phyloP scores from a whole-genome alignment of 2,113 vertebrate species.

The Dendrocopos noguchii region DNA sequence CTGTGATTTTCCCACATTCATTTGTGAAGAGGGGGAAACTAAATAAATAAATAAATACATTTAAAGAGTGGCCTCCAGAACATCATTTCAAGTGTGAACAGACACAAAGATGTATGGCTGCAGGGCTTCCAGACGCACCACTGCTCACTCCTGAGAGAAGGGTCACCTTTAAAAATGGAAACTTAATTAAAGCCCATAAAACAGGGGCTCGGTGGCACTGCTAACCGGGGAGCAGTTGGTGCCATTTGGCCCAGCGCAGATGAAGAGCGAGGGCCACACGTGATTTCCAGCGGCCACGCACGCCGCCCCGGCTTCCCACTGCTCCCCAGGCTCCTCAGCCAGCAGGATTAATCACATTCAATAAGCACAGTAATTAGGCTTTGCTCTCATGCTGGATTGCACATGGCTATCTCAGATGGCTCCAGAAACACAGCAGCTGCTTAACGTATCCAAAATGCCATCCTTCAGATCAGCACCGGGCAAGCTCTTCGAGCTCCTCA shows the following conservation, averaged over 20 bases:
- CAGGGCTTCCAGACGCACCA: neutral
- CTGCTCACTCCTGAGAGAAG: neutral
- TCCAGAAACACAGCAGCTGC: constrained; percentile 31
- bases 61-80: neutral
- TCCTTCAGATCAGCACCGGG: neutral
- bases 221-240: neutral
- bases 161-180: constrained; percentile 17
- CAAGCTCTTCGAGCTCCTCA: neutral
- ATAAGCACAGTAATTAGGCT: neutral
- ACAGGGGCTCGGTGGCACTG: neutral
- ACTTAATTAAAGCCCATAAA: constrained; percentile 51
- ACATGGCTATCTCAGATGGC: neutral
- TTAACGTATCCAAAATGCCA: neutral
- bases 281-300: constrained; percentile 1
- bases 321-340: constrained; percentile 21
- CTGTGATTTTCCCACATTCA: neutral
- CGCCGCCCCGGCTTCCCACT: neutral
- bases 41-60: neutral
- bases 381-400: neutral
- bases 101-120: neutral
- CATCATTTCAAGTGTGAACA: neutral
- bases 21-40: neutral
- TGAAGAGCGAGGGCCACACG: neutral
- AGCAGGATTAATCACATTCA: constrained; percentile 50
- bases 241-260: constrained; percentile 12